A percentile compares a stretch with the other conserved stretches of the same genome.
Evolutionary conservation across 2,888 invertebrate species (phyloP).

Genomic region (Microplitis deprimator): DNA sequence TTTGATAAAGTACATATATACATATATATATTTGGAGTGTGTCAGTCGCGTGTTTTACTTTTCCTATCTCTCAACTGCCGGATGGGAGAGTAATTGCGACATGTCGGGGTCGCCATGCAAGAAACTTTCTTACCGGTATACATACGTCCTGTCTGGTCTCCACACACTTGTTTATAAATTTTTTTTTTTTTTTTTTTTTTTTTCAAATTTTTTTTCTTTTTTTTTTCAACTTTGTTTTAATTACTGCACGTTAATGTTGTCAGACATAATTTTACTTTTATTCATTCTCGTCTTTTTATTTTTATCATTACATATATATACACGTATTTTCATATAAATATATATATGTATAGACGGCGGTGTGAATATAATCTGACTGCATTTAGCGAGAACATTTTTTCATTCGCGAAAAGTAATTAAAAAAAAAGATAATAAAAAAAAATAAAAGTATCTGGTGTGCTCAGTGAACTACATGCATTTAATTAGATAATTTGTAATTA

Average conservation of each 20-base stretch:
- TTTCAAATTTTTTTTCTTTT: neutral
- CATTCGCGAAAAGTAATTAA: neutral
- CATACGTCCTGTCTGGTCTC: slow-evolving; percentile 21
- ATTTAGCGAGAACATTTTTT: neutral
- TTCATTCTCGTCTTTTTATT: slow-evolving; percentile 4
- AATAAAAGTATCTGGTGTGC: neutral
- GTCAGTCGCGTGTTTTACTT: slow-evolving; percentile 14
- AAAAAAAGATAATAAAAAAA: neutral
- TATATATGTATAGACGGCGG: neutral
- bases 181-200: neutral
- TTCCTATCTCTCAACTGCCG: slow-evolving; percentile 16
- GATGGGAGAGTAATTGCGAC: slow-evolving; percentile 32
- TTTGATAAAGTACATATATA: slow-evolving; percentile 31
- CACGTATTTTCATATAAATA: neutral
- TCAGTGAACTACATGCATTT: neutral
- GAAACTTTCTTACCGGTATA: slow-evolving; percentile 22
- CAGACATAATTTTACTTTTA: slow-evolving; percentile 15
- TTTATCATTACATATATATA: neutral
- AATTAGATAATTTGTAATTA: neutral
- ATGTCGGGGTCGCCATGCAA: slow-evolving; percentile 9
- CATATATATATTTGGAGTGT: slow-evolving; percentile 25
- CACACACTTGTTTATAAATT: neutral
- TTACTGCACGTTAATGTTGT: slow-evolving; percentile 35
- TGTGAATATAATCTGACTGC: slow-evolving; percentile 5
- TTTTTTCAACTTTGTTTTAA: slow-evolving; percentile 29